These are phyloP conservation scores for Philereme transversata DNA, from an alignment of 2,888 invertebrate genomes.

Conservation along the genomic window DNA sequence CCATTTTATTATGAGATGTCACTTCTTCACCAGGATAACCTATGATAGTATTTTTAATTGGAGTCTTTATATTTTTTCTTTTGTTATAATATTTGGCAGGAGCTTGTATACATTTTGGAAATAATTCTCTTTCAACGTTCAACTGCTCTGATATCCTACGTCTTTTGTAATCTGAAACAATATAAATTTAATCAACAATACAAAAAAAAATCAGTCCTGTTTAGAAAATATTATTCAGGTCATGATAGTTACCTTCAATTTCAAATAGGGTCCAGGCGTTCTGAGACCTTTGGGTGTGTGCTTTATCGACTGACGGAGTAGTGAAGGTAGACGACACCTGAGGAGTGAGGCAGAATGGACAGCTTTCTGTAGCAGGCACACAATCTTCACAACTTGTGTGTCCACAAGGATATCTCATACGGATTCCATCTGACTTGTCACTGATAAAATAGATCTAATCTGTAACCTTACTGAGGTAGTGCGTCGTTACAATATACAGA, in stretches of 20 bases:
- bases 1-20: constrained; percentile 53
- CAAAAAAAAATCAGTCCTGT: too few relatives aligned
- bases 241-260: constrained; percentile 54
- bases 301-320: constrained; percentile 47
- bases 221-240: too few relatives aligned
- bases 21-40: constrained; percentile 60
- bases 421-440: constrained; percentile 56
- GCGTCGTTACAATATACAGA: neutral
- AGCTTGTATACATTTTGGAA: constrained; percentile 75
- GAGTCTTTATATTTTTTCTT: constrained; percentile 54
- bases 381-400: constrained; percentile 66
- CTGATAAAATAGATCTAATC: constrained; percentile 43
- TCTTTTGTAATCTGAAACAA: constrained; percentile 60
- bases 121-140: constrained; percentile 69
- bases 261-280: constrained; percentile 59
- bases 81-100: constrained; percentile 69
- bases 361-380: constrained; percentile 47
- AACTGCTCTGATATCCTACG: constrained; percentile 63
- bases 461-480: neutral
- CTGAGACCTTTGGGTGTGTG: constrained; percentile 49
- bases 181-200: constrained; percentile 5
- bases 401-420: constrained; percentile 65
- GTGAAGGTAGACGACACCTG: constrained; percentile 21
- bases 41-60: constrained; percentile 43
- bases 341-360: constrained; percentile 57